Evolutionary conservation across 1,140 invertebrate genomes (phyloP), one percentile per base, ranked within the genome.

Genomic region (Chlorops oryzae): DNA sequence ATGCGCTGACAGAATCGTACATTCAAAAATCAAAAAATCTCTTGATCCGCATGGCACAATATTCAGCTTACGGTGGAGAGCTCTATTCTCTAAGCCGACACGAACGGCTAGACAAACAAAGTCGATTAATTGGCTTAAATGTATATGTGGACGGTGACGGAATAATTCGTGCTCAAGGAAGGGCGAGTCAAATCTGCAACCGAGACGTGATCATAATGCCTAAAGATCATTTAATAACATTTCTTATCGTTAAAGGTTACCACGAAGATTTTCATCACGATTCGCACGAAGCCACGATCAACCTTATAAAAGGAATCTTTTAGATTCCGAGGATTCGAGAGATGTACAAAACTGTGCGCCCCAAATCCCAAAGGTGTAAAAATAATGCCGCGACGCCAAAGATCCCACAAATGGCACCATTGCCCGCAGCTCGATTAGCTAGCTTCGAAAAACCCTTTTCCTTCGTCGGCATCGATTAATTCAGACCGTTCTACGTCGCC

Each of bases 401-500:
- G 6, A 15, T 18, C 20, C 50, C 50, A 27, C 32, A 45, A 38
- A 51, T 45, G 50, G 50, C 32, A 7, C 15, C 7, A 20, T 13
- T 51, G 3, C 50, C 32, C 6, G 10, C 6, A 20, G 34, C 42
- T 5, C 5, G 49, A 18, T n/a, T 51, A 20, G 27, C 41, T 17
- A 15, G 28, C 3, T 35, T 12, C 25, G 3, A 25, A 10, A 1
- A 18, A 24, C 48, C 40, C 6, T 50, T 50, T 21, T 24, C 40
- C 2, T 50, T 23, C 25, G 35, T 10, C 7, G 50, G 42, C n/a
- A 17, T 51, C 3, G 41, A 51, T 18, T 73, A 61, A 45, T 69
- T 63, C 40, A 63, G 62, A 1, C 65, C 67, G 1, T 47, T 70
- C 39, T 38, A 54, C 13, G 46, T 67, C 0, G 61, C 51, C 6